phyloP scores from a whole-genome alignment of 2,113 vertebrate species.

The Phyllostomus discolor region DNA sequence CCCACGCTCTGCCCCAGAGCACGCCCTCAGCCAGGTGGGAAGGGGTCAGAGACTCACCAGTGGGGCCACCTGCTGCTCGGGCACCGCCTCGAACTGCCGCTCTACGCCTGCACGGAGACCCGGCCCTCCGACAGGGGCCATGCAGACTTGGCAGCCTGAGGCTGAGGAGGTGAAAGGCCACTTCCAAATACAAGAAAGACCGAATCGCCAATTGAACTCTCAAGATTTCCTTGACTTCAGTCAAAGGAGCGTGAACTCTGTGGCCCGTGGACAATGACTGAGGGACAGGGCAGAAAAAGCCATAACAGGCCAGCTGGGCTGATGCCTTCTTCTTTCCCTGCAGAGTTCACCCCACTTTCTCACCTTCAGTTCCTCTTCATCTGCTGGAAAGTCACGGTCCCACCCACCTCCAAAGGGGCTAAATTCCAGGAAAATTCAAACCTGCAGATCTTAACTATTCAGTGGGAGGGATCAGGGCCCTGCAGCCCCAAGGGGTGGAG shows the following conservation, averaged over 20 bases:
- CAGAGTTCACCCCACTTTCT: neutral
- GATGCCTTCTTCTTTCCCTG: neutral
- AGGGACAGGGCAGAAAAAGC: neutral
- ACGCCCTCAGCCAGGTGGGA: rapidly evolving
- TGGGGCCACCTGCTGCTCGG: neutral
- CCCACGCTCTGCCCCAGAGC: neutral
- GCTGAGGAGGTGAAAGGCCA: neutral
- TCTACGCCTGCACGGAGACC: rapidly evolving
- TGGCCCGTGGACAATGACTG: neutral
- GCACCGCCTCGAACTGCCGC: neutral
- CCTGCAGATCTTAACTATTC: neutral
- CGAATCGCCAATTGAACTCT: neutral
- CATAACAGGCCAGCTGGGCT: neutral
- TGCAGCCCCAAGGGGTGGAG: neutral
- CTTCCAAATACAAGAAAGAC: neutral
- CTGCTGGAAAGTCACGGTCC: neutral
- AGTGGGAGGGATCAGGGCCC: neutral
- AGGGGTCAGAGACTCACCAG: neutral
- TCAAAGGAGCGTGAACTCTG: neutral
- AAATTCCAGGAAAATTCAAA: neutral
- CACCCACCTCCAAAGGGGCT: neutral
- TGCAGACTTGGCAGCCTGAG: too few species aligned
- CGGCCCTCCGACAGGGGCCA: rapidly evolving
- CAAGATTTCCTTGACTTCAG: neutral
- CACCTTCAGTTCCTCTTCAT: neutral